Percentiles rank a stretch among this genome's conserved stretches.
Evolutionary conservation across 2,888 invertebrate genomes (phyloP).

Genomic region (Synanthedon tipuliformis): DNA sequence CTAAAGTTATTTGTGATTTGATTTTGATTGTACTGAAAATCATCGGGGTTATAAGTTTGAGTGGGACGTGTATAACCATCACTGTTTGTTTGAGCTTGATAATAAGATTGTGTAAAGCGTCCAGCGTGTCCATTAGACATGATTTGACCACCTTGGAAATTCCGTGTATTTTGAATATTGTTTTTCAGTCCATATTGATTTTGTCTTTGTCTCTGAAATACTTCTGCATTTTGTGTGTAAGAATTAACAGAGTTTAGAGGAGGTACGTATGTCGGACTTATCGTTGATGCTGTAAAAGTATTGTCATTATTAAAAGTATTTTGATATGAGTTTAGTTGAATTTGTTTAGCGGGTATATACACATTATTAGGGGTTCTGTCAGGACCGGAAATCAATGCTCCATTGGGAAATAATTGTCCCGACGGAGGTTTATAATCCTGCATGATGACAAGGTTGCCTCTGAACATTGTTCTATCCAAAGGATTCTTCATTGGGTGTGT

Average conservation of each 20-base stretch:
- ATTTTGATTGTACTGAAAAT: slow-evolving; percentile 19
- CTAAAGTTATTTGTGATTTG: slow-evolving; percentile 13
- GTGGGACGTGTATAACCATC: slow-evolving; percentile 19
- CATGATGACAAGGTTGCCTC: slow-evolving; percentile 45
- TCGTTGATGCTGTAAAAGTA: slow-evolving; percentile 40
- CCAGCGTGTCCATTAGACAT: slow-evolving; percentile 29
- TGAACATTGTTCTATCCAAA: slow-evolving; percentile 38
- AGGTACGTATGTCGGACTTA: slow-evolving; percentile 42
- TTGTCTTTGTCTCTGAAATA: slow-evolving; percentile 38
- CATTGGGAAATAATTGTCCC: slow-evolving; percentile 49
- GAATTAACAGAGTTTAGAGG: slow-evolving; percentile 23
- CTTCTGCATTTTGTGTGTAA: slow-evolving; percentile 23
- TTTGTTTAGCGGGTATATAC: slow-evolving; percentile 40
- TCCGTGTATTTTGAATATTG: slow-evolving; percentile 19
- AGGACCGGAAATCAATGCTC: slow-evolving; percentile 32
- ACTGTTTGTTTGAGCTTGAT: slow-evolving; percentile 11
- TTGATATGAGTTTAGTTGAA: slow-evolving; percentile 27
- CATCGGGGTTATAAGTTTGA: slow-evolving; percentile 16
- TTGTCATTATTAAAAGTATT: slow-evolving; percentile 28
- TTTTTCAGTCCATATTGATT: slow-evolving; percentile 24
- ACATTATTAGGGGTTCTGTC: slow-evolving; percentile 38
- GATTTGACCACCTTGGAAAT: slow-evolving; percentile 14
- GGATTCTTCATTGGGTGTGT: slow-evolving; percentile 61
- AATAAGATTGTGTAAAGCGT: slow-evolving; percentile 18
- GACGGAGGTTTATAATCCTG: slow-evolving; percentile 57